Base-by-base conservation (phyloP, 2,888 invertebrate species). In the Pseudococcus longispinus region DNA sequence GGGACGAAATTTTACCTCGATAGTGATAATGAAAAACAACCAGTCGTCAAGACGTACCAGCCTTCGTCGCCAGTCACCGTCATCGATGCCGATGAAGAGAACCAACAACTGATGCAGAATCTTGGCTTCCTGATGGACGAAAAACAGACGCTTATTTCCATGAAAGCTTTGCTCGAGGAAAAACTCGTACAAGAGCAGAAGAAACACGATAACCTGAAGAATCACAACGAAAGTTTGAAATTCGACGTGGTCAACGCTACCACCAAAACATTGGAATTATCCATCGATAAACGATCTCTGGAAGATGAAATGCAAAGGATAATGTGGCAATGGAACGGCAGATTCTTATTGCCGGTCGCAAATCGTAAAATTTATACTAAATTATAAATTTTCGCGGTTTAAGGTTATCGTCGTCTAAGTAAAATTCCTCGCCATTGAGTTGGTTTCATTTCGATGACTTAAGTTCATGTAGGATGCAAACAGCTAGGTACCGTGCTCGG, bases 221-320 rank as follows among this genome's bases (percentile, higher is more conserved):
- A 23, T 46, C 44, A 83, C 83, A 83, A 83, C 9, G 83, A 83
- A 26, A 83, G 1, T 4, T 29, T 51, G 23, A 46, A 55, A 23
- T 83, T 55, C 29, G 83, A 83, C 18, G 26, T 83, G 51, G 55
- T 44, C 26, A 55, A 46, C 51, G 51, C 55, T 29, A 23, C 83
- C 6, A 83, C 83, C 51, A 83, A 51, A 83, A 83, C 83, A 4
- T 55, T 51, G 9, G 51, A 83, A 29, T 55, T 83, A 9, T 83
- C 83, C 4, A 83, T 83, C 55, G 83, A 83, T n/a, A 83, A 46
- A 46, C 2, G 55, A 83, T 44, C 29, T 1, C 83, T 83, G 3
- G 83, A 83, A 55, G 83, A 83, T 44, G 83, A 83, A 83, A n/a
- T 83, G 55, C 51, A 83, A 29, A 51, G 55, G 46, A 83, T 83